Percentiles rank a stretch among this genome's conserved stretches.
Evolutionary conservation across 2,797 vertebrate species (phyloP).

Genomic region (Holocentrus rufus): DNA sequence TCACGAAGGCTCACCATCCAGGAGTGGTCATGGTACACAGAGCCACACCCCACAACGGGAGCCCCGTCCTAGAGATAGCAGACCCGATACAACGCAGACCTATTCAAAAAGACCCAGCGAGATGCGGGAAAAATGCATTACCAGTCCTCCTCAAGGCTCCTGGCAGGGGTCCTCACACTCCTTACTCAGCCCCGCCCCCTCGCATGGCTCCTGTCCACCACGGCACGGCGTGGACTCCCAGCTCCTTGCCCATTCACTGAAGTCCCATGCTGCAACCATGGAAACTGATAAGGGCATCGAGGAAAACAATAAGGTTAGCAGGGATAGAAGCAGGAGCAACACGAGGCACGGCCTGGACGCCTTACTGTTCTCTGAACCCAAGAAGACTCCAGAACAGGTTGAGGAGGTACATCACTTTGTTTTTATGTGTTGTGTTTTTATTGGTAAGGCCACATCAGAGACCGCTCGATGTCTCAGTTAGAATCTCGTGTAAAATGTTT

Average conservation of each 20-base stretch:
- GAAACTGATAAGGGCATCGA: slow-evolving; percentile 56
- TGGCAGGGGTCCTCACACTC: slow-evolving; percentile 79
- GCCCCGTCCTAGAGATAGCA: slow-evolving; percentile 54
- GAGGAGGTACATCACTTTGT: slow-evolving; percentile 59
- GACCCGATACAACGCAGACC: slow-evolving; percentile 37
- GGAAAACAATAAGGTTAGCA: not conserved
- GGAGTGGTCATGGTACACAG: slow-evolving; percentile 59
- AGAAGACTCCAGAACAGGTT: slow-evolving; percentile 66
- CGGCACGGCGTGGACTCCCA: slow-evolving; percentile 50
- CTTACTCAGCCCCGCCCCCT: slow-evolving; percentile 65
- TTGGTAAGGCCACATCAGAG: not conserved
- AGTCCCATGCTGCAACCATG: slow-evolving; percentile 41
- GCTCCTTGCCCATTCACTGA: slow-evolving; percentile 35
- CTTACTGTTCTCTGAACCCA: slow-evolving; percentile 76
- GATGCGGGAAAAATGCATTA: slow-evolving; percentile 34
- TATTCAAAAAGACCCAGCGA: slow-evolving; percentile 40
- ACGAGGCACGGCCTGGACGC: slow-evolving; percentile 77
- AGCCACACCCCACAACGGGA: slow-evolving; percentile 62
- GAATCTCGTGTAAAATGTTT: not conserved
- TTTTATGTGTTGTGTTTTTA: not conserved
- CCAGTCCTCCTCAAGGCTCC: slow-evolving; percentile 75
- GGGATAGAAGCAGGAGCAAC: slow-evolving; percentile 77
- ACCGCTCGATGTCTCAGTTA: too few species aligned
- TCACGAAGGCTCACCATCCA: slow-evolving; percentile 72
- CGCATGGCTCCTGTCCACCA: slow-evolving; percentile 63